phyloP scores from a whole-genome alignment of 2,888 invertebrate genomes.

The Synanthedon formicaeformis region DNA sequence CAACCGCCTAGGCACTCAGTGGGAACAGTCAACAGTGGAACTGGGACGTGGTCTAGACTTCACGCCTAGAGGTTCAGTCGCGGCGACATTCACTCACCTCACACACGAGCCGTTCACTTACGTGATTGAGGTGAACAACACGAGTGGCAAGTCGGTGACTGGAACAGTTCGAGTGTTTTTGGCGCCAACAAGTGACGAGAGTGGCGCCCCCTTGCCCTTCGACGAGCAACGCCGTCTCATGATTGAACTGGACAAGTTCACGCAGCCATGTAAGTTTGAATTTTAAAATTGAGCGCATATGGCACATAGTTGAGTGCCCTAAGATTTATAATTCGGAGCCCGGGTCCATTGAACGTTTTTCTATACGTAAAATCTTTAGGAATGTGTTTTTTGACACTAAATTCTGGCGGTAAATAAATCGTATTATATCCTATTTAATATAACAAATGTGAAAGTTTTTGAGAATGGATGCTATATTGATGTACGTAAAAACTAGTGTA shows the following conservation, averaged over 20 bases:
- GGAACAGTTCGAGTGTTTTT: slow-evolving; percentile 80
- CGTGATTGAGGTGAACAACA: slow-evolving; percentile 72
- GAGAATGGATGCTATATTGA: too few relatives aligned
- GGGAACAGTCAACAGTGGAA: slow-evolving; percentile 85
- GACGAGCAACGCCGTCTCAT: slow-evolving; percentile 74
- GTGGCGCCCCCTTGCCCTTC: slow-evolving; percentile 67
- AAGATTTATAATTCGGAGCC: too few relatives aligned
- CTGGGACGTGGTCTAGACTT: slow-evolving; percentile 86
- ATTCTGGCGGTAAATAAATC: too few relatives aligned
- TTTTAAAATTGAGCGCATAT: too few relatives aligned
- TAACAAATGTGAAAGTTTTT: too few relatives aligned
- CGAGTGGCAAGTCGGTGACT: slow-evolving; percentile 43
- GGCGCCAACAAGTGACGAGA: slow-evolving; percentile 75
- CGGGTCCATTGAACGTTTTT: too few relatives aligned
- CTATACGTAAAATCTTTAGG: too few relatives aligned
- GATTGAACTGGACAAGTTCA: slow-evolving; percentile 81
- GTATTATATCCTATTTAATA: too few relatives aligned
- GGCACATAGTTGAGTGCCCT: too few relatives aligned
- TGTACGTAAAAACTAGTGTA: too few relatives aligned
- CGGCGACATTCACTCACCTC: slow-evolving; percentile 78
- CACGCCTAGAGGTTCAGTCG: slow-evolving; percentile 78
- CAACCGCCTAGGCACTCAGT: slow-evolving; percentile 77
- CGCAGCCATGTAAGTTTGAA: slow-evolving; percentile 64
- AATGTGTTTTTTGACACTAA: too few relatives aligned
- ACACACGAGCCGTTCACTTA: slow-evolving; percentile 77